phyloP scores from a whole-genome alignment of 1,140 invertebrate species.

The Hylaeus anthracinus region DNA sequence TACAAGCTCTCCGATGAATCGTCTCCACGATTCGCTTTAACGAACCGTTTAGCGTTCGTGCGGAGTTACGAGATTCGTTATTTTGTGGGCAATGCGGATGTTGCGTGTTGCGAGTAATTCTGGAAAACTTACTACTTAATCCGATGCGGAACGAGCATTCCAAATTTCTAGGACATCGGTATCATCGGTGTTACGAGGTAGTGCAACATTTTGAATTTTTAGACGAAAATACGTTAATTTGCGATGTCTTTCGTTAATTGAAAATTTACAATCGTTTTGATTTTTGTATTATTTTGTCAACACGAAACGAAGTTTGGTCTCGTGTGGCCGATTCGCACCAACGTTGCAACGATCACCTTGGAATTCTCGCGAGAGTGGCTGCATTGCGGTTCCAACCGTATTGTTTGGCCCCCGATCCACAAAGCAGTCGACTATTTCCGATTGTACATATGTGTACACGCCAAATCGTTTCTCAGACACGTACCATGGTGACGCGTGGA shows the following conservation, averaged over 20 bases:
- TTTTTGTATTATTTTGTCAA: not conserved
- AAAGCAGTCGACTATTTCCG: not conserved
- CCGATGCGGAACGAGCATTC: not conserved
- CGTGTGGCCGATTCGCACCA: not conserved
- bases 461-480: slow-evolving; percentile 8
- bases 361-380: not conserved
- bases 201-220: not conserved
- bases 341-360: not conserved
- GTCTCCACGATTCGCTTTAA: too few species aligned
- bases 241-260: not conserved
- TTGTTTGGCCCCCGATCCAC: not conserved
- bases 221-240: not conserved
- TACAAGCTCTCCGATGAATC: not conserved
- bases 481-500: not conserved
- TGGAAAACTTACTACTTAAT: not conserved
- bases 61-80: not conserved
- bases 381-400: not conserved
- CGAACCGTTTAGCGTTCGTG: not conserved
- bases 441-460: too few species aligned
- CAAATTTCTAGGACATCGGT: not conserved
- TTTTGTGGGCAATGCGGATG: not conserved
- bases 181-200: not conserved
- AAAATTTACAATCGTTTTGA: not conserved
- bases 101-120: not conserved
- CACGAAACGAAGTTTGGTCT: too few species aligned